Percentiles rank a stretch among this genome's conserved stretches.
Evolutionary conservation across 2,113 vertebrate genomes (phyloP).

Genomic region (Stigmatopora nigra): DNA sequence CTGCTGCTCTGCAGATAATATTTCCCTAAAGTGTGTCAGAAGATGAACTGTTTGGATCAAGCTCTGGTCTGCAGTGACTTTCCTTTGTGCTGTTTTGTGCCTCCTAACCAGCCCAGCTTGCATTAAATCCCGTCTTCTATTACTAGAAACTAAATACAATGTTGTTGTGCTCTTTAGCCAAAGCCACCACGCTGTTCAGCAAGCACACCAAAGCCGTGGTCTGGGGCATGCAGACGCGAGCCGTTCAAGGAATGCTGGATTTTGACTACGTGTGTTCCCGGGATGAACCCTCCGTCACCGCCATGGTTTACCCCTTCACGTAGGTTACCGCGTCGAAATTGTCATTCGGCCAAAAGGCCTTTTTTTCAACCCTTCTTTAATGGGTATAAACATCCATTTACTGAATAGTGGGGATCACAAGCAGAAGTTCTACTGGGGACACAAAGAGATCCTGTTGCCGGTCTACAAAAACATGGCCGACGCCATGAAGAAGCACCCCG

Average conservation of each 20-base stretch:
- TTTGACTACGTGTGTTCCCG: slow-evolving; percentile 94
- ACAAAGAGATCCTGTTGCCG: slow-evolving; percentile 94
- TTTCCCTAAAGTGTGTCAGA: too few species aligned
- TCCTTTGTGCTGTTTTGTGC: neutral
- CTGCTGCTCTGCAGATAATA: too few species aligned
- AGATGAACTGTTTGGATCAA: too few species aligned
- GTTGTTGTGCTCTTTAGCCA: slow-evolving; percentile 47
- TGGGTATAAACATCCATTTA: slow-evolving; percentile 4
- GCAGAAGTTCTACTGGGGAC: slow-evolving; percentile 99
- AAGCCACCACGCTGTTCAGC: slow-evolving; percentile 87
- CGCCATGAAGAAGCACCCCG: slow-evolving; percentile 90
- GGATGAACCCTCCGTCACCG: slow-evolving; percentile 87
- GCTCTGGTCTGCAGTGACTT: neutral
- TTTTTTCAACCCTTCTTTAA: neutral
- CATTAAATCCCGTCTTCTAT: neutral
- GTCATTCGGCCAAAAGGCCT: too few species aligned
- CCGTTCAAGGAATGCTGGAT: slow-evolving; percentile 97
- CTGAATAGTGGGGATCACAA: slow-evolving; percentile 87
- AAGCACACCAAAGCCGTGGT: slow-evolving; percentile 87
- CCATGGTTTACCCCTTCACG: slow-evolving; percentile 98
- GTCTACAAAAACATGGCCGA: slow-evolving; percentile 97
- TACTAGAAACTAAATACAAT: neutral
- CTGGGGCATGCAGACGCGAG: slow-evolving; percentile 99
- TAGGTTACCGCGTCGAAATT: slow-evolving; percentile 54
- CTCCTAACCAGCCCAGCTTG: neutral